Conservation (phyloP, 2,888 invertebrate genomes). For the Xestia c-nigrum region DNA sequence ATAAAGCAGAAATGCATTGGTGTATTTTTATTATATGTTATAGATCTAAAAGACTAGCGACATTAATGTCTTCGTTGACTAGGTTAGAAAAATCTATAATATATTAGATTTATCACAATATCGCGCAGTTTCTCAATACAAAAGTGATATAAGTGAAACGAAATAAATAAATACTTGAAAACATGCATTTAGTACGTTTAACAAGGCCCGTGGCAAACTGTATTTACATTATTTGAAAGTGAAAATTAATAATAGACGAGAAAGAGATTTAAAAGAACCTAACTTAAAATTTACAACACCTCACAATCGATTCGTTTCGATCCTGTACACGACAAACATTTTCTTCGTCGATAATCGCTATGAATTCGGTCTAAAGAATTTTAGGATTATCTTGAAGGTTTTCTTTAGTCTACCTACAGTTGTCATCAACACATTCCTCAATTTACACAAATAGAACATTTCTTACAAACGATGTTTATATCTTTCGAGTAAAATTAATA, state of each 20-base stretch:
- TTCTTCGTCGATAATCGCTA: constrained; percentile 74
- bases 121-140: constrained; percentile 66
- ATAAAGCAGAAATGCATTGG: constrained; percentile 80
- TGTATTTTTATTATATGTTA: constrained; percentile 66
- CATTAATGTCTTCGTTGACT: constrained; percentile 76
- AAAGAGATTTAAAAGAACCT: constrained; percentile 66
- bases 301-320: constrained; percentile 76
- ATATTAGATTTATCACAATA: constrained; percentile 75
- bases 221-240: constrained; percentile 68
- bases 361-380: constrained; percentile 78
- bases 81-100: constrained; percentile 75
- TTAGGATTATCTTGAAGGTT: constrained; percentile 74
- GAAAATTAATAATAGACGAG: constrained; percentile 70
- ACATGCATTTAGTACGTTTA: constrained; percentile 75
- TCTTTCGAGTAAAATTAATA: constrained; percentile 62
- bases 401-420: constrained; percentile 59
- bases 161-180: constrained; percentile 60
- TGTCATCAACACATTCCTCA: constrained; percentile 67
- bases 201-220: constrained; percentile 69
- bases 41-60: constrained; percentile 75
- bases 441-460: constrained; percentile 66
- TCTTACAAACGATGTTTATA: constrained; percentile 60
- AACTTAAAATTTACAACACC: constrained; percentile 65
- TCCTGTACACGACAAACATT: constrained; percentile 65
- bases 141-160: constrained; percentile 41